Conservation (phyloP, 2,797 vertebrate species). For the Anolis apletophallus region DNA sequence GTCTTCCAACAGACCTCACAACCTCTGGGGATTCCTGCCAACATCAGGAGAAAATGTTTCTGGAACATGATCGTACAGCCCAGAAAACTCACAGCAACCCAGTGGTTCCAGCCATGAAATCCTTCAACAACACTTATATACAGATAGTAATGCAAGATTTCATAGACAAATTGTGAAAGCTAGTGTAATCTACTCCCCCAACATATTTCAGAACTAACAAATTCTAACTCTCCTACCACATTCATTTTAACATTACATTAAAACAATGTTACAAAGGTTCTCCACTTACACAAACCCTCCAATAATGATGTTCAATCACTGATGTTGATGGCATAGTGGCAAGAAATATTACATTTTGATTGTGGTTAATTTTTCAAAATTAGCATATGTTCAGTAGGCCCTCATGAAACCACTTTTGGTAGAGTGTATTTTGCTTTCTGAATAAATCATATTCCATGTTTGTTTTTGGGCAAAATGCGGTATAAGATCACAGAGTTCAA, state of each 20-base stretch:
- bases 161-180: no score
- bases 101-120: no score
- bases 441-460: not conserved
- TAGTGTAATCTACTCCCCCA: not conserved
- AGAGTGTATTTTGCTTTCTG: not conserved
- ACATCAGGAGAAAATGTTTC: no score
- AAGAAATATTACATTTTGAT: not conserved
- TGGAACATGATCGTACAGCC: no score
- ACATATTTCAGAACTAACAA: not conserved
- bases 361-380: not conserved
- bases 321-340: not conserved
- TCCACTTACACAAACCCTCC: not conserved
- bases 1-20: no score
- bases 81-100: no score
- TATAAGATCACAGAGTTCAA: not conserved
- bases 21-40: no score
- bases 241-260: no score
- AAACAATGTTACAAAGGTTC: not conserved
- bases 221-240: not conserved
- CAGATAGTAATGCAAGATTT: no score
- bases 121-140: no score
- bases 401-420: not conserved
- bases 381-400: not conserved
- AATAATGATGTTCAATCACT: not conserved
- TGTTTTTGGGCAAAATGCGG: not conserved